A percentile compares a stretch with the other conserved stretches of the same genome.
phyloP scores from a whole-genome alignment of 2,113 vertebrate genomes.

The Macaca nemestrina region DNA sequence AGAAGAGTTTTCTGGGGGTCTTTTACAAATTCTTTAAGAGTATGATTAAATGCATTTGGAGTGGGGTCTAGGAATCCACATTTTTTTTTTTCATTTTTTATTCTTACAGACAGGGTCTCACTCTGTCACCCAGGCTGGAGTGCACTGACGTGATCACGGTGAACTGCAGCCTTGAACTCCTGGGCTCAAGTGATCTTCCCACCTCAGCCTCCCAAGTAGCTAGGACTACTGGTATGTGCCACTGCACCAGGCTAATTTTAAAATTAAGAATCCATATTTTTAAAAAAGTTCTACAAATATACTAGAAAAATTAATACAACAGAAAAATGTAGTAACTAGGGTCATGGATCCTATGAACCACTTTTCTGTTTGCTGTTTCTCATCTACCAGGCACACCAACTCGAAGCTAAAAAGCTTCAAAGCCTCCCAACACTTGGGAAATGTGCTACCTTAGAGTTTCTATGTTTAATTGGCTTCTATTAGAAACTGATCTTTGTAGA shows the following conservation, averaged over 20 bases:
- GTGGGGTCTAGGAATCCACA: background rate
- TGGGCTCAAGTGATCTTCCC: too few relatives aligned
- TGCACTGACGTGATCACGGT: too few relatives aligned
- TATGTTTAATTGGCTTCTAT: background rate
- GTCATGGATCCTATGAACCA: background rate
- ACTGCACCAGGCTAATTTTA: too few relatives aligned
- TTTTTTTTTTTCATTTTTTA: background rate
- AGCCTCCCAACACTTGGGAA: background rate
- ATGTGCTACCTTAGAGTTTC: background rate
- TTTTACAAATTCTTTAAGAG: background rate
- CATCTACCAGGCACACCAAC: background rate
- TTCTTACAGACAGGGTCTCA: too few relatives aligned
- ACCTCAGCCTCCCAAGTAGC: too few relatives aligned
- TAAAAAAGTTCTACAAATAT: background rate
- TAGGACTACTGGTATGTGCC: too few relatives aligned
- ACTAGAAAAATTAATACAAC: background rate
- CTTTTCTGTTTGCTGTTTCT: background rate
- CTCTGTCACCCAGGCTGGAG: too few relatives aligned
- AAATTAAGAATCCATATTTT: too few relatives aligned
- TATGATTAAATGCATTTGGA: background rate
- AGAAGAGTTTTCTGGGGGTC: background rate
- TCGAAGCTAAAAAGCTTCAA: background rate
- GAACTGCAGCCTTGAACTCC: too few relatives aligned
- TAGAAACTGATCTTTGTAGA: slow-evolving; percentile 1
- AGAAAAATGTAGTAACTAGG: background rate